Conservation (phyloP, 2,888 invertebrate genomes). For the Melieria omissa region DNA sequence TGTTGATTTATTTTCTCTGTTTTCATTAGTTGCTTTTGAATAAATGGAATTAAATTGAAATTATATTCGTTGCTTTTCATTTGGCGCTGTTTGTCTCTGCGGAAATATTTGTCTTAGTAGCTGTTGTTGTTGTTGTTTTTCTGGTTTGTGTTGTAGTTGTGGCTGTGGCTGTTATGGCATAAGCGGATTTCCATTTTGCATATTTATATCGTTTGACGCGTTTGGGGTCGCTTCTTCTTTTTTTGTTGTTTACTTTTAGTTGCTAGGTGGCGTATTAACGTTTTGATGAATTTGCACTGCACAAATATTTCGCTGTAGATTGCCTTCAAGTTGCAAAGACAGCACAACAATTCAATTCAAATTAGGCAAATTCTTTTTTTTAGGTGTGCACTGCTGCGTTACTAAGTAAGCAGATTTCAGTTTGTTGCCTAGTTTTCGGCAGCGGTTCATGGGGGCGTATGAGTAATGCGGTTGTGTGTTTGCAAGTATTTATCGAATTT, state of each 20-base stretch:
- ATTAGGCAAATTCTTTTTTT: no score
- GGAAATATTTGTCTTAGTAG: not conserved
- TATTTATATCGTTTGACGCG: no score
- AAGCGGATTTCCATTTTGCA: conserved; percentile 16
- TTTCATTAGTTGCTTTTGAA: not conserved
- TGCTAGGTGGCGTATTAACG: not conserved
- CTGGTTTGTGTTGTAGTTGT: not conserved
- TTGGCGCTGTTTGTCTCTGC: conserved; percentile 15
- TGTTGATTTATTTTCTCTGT: conserved; percentile 1
- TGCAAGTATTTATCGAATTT: no score
- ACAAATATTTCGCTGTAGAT: no score
- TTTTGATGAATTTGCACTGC: not conserved
- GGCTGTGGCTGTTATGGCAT: not conserved
- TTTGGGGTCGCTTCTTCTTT: not conserved
- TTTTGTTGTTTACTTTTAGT: not conserved
- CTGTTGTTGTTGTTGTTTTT: not conserved
- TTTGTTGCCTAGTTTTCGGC: no score
- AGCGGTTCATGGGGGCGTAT: no score
- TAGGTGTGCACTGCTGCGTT: no score
- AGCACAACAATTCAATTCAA: no score
- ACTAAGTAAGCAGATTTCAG: no score
- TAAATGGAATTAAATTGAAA: conserved; percentile 18
- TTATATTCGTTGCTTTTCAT: not conserved
- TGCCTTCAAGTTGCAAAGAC: no score
- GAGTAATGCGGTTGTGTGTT: no score